Evolutionary conservation across 2,113 vertebrate species (phyloP).

Genomic region (Eudyptes chrysolophus): DNA sequence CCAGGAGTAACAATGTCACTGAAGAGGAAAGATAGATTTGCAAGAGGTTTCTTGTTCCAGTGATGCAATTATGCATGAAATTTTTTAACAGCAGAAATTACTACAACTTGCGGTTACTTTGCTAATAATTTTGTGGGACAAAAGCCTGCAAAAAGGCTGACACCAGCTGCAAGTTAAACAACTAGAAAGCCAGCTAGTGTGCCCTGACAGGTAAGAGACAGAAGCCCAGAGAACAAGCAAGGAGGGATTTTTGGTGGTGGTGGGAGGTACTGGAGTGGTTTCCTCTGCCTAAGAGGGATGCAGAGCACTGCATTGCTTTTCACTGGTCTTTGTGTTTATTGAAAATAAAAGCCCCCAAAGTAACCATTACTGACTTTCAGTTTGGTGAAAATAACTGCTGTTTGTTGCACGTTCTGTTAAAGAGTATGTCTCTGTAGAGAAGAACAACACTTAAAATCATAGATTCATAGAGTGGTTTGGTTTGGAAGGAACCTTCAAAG

Average conservation of each 20-base stretch:
- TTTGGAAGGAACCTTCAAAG: neutral
- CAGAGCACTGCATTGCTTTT: neutral
- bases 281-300: neutral
- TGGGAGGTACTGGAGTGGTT: fast-evolving
- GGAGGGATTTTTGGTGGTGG: neutral
- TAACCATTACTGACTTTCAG: neutral
- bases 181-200: neutral
- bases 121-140: neutral
- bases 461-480: neutral
- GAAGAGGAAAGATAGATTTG: neutral
- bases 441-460: neutral
- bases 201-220: neutral
- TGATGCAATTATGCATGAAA: neutral
- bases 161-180: neutral
- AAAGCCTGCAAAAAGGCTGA: neutral
- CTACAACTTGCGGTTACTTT: neutral
- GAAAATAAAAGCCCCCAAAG: neutral
- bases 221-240: neutral
- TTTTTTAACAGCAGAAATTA: neutral
- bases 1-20: neutral
- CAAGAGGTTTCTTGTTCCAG: neutral
- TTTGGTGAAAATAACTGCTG: neutral
- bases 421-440: neutral
- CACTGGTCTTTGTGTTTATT: neutral
- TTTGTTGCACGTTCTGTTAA: neutral